A percentile compares a stretch with the other conserved stretches of the same genome.
Evolutionary conservation across 2,797 vertebrate species (phyloP).

Genomic region (Nannoperca australis): DNA sequence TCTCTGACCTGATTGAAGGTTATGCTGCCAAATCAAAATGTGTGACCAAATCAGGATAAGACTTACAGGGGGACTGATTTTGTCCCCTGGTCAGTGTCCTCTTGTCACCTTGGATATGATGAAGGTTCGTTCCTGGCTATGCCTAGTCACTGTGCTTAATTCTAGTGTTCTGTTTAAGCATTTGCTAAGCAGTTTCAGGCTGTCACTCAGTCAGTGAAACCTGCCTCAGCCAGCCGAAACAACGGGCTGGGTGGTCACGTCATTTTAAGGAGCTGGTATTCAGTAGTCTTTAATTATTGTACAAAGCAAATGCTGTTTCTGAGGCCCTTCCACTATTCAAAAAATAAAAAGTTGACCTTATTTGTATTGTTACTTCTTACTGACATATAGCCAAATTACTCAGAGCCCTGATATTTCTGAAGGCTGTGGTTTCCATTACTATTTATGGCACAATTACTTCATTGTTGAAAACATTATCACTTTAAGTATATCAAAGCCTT

Average conservation of each 20-base stretch:
- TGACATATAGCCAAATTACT: neutral
- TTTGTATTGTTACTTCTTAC: neutral
- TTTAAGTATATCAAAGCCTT: neutral
- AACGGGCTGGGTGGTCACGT: neutral
- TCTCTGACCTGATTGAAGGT: slow-evolving; percentile 37
- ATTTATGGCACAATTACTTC: neutral
- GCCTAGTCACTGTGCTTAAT: neutral
- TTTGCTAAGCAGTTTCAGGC: neutral
- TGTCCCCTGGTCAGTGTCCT: neutral
- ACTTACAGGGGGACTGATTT: neutral
- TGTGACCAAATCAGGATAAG: slow-evolving; percentile 19
- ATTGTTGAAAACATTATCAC: neutral
- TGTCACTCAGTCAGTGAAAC: neutral
- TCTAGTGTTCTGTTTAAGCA: neutral
- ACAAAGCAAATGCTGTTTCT: neutral
- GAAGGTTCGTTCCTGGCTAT: neutral
- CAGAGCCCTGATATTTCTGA: neutral
- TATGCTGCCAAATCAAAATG: slow-evolving; percentile 15
- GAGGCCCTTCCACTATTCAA: neutral
- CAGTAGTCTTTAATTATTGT: neutral
- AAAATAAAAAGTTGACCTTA: neutral
- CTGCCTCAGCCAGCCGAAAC: neutral
- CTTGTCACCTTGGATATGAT: neutral
- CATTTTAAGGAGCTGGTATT: neutral
- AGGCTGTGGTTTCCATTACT: neutral